These are phyloP conservation scores for Patella depressa DNA, from an alignment of 2,888 invertebrate genomes.

Conservation along the genomic window DNA sequence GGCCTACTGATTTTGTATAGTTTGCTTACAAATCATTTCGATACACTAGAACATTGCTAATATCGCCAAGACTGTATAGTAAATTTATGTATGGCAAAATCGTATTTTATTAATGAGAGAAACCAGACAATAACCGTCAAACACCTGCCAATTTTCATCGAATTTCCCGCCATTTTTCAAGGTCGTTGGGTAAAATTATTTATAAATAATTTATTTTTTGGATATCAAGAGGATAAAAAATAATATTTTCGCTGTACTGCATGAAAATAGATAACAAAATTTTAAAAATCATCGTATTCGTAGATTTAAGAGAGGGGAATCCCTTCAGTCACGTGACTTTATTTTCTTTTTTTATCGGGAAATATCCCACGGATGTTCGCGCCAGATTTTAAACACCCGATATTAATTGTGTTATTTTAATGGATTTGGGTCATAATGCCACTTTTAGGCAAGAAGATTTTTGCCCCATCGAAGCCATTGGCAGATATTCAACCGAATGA, in stretches of 20 bases:
- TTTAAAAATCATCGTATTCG: neutral
- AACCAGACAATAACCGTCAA: neutral
- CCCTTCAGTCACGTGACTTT: constrained; percentile 22
- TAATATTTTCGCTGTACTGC: neutral
- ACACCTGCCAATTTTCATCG: neutral
- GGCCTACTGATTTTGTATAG: too few relatives aligned
- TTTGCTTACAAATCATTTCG: too few relatives aligned
- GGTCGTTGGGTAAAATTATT: neutral
- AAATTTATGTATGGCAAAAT: too few relatives aligned
- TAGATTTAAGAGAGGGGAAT: neutral
- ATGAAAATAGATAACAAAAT: neutral
- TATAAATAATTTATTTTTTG: constrained; percentile 2
- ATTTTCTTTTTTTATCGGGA: constrained; percentile 14
- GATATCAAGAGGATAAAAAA: neutral
- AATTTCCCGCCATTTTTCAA: constrained; percentile 20
- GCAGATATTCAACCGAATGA: constrained; percentile 53
- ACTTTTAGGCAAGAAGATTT: constrained; percentile 64
- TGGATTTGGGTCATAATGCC: constrained; percentile 60
- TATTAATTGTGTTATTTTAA: constrained; percentile 40
- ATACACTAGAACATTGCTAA: too few relatives aligned
- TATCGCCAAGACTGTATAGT: too few relatives aligned
- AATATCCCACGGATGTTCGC: constrained; percentile 54
- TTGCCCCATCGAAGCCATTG: constrained; percentile 53
- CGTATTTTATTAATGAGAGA: too few relatives aligned
- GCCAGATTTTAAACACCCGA: constrained; percentile 66